phyloP scores from a whole-genome alignment of 2,888 invertebrate species.

The Parasteatoda lunata region DNA sequence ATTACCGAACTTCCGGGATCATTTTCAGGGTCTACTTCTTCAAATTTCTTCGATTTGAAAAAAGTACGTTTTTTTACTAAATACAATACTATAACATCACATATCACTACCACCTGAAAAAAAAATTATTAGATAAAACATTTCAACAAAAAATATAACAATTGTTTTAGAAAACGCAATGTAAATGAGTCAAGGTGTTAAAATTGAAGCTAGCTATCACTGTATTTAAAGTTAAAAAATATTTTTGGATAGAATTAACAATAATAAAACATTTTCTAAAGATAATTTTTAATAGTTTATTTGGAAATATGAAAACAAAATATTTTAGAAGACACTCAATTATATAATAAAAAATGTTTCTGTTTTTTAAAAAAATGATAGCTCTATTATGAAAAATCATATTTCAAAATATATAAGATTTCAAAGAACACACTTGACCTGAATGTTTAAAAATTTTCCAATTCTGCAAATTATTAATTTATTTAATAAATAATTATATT shows the following conservation, averaged over 20 bases:
- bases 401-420: background rate
- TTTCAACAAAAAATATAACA: too few species aligned
- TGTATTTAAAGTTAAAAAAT: background rate
- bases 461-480: background rate
- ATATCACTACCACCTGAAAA: constrained; percentile 75
- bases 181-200: background rate
- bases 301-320: too few species aligned
- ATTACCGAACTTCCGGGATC: constrained; percentile 3
- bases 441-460: background rate
- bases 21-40: constrained; percentile 51
- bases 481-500: background rate
- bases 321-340: too few species aligned
- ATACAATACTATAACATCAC: constrained; percentile 76
- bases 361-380: too few species aligned
- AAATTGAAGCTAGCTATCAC: background rate
- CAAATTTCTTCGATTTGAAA: constrained; percentile 73
- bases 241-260: too few species aligned
- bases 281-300: too few species aligned
- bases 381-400: too few species aligned
- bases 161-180: too few species aligned
- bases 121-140: background rate
- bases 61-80: constrained; percentile 73
- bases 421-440: background rate
- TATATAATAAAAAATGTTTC: too few species aligned
- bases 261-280: too few species aligned